These are phyloP conservation scores for Hemichromis elongatus DNA, from an alignment of 2,113 vertebrate genomes.

Conservation along the genomic window DNA sequence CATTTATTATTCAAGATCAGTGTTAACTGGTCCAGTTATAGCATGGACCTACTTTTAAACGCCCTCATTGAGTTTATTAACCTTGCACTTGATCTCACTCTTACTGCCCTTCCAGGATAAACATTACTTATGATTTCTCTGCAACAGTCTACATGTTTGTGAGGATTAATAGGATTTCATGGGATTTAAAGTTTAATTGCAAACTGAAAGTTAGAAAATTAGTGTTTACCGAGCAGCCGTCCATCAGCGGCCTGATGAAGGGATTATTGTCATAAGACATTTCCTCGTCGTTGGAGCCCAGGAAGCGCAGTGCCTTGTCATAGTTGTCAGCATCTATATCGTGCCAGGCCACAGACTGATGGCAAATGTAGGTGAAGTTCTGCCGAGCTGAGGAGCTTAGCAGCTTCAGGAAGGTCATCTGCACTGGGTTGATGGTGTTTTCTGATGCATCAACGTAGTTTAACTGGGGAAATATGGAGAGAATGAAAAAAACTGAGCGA, in stretches of 20 bases:
- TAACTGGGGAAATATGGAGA: conserved; percentile 69
- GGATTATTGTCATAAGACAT: conserved; percentile 95
- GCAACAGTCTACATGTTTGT: background rate
- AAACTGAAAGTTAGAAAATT: background rate
- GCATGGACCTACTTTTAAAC: background rate
- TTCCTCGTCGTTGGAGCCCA: conserved; percentile 97
- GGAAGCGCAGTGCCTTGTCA: conserved; percentile 90
- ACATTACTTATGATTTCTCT: background rate
- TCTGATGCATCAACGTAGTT: conserved; percentile 87
- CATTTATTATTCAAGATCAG: background rate
- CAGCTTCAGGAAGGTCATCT: conserved; percentile 98
- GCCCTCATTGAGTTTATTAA: background rate
- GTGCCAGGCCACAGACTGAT: conserved; percentile 93
- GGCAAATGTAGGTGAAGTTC: conserved; percentile 96
- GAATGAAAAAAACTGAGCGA: background rate
- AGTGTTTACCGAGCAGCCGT: conserved; percentile 87
- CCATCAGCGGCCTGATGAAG: conserved; percentile 86
- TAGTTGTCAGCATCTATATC: conserved; percentile 83
- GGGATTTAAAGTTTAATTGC: conserved; percentile 4
- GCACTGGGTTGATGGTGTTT: conserved; percentile 85
- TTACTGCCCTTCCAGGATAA: background rate
- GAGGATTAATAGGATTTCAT: conserved; percentile 7
- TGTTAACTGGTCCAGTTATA: background rate
- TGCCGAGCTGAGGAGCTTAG: conserved; percentile 92
- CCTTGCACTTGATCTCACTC: background rate